A percentile compares a stretch with the other conserved stretches of the same genome.
Evolutionary conservation across 2,888 invertebrate genomes (phyloP).

Genomic region (Tridacna gigas): DNA sequence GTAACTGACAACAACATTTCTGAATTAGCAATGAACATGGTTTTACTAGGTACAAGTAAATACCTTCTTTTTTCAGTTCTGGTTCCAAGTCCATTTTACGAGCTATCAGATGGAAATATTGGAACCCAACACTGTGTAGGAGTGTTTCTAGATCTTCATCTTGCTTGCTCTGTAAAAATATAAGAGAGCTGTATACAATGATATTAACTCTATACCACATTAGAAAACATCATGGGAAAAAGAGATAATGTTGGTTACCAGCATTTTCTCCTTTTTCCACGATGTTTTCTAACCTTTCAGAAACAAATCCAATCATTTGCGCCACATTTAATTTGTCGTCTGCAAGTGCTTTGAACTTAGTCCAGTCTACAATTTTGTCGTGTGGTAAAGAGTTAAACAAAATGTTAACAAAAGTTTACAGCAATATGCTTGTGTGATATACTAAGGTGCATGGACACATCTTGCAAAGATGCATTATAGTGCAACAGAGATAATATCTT

Average conservation of each 20-base stretch:
- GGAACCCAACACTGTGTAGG: conserved; percentile 75
- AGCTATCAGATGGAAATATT: conserved; percentile 78
- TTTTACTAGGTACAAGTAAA: conserved; percentile 22
- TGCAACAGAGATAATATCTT: too few species aligned
- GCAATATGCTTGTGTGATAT: too few species aligned
- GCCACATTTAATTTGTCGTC: too few species aligned
- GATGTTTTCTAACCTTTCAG: background rate
- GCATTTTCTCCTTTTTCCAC: background rate
- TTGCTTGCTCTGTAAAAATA: conserved; percentile 46
- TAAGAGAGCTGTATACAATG: background rate
- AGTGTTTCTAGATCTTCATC: conserved; percentile 68
- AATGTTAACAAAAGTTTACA: too few species aligned
- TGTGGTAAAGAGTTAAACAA: too few species aligned
- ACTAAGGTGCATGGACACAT: too few species aligned
- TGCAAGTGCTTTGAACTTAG: too few species aligned
- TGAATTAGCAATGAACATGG: too few species aligned
- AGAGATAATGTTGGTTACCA: background rate
- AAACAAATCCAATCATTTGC: background rate
- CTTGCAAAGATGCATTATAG: too few species aligned
- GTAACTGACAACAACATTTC: too few species aligned
- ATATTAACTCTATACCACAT: background rate
- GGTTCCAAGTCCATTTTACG: conserved; percentile 77
- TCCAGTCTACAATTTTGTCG: too few species aligned
- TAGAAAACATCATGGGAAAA: background rate
- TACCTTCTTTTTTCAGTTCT: conserved; percentile 61